Base-by-base conservation (phyloP, 2,888 invertebrate genomes). In the Abrostola triplasia region DNA sequence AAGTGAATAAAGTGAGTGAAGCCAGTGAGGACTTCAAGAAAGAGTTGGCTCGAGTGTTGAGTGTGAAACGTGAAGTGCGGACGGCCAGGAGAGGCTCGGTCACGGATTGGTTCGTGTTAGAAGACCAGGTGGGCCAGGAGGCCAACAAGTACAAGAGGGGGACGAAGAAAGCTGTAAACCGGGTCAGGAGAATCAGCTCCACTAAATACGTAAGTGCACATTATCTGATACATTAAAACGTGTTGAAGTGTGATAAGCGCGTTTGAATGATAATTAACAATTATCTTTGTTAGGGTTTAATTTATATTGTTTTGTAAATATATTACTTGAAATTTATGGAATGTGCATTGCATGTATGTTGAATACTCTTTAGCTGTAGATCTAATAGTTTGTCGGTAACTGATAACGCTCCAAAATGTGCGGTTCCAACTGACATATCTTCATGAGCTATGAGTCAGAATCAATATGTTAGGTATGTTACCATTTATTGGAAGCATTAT, bases 71-170 rank as follows among this genome's bases (percentile, higher is more conserved):
- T 69, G 79, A 78, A 35, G 70, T 77, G 42, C 82, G 76, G 58
- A 77, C 81, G 37, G 83, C 79, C 6, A 85, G 94, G 51, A 84
- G 94, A 48, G 93, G 93, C 5, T 94, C 94, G 0, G 94, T 93
- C 63, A 94, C 94, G 5, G 94, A 94, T 80, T 94, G 94, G 91
- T 93, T 92, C 64, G 91, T 94, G 70, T 76, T 94, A 44, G 94
- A 94, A 73, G 94, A 94, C 61, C 82, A 82, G 53, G 71, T 68
- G 0, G 73, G 71, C 5, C 42, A 57, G 5, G 90, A 90, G 0
- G 70, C 77, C 47, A 92, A 93, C 64, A 91, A 87, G 64, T 93
- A 93, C 72, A 86, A 84, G 61, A 81, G 93, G 67, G 91, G 90
- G 0, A 85, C 89, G 84, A 91, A 90, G 85, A 94, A 93, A 67